A percentile compares a stretch with the other conserved stretches of the same genome.
phyloP scores from a whole-genome alignment of 1,140 invertebrate species.

The Bombus pyrosoma region DNA sequence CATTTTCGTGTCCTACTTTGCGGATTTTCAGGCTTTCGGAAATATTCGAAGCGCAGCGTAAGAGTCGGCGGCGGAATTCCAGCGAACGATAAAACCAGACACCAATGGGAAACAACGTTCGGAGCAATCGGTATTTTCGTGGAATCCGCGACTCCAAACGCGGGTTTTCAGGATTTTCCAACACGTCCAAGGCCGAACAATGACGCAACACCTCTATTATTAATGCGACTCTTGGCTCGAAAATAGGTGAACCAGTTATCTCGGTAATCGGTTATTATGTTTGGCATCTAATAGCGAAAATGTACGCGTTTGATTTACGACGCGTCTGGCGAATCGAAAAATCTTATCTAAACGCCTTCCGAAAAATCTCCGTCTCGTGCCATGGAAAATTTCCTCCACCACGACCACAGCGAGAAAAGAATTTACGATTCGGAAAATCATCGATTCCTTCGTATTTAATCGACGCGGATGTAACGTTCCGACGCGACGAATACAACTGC shows the following conservation, averaged over 20 bases:
- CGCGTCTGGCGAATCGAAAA: slow-evolving; percentile 4
- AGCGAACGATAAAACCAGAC: background rate
- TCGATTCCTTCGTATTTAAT: background rate
- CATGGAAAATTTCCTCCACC: background rate
- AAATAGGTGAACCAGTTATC: slow-evolving; percentile 79
- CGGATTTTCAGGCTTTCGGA: background rate
- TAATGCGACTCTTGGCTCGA: slow-evolving; percentile 80
- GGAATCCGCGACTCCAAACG: slow-evolving; percentile 50
- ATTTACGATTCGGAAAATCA: background rate
- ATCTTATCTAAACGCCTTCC: background rate
- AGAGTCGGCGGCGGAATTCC: no score
- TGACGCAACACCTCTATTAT: slow-evolving; percentile 80
- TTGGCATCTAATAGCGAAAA: slow-evolving; percentile 75
- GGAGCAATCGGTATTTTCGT: slow-evolving; percentile 18
- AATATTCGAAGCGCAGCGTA: no score
- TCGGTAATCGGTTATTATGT: slow-evolving; percentile 81
- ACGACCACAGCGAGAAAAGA: background rate
- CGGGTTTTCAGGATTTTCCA: slow-evolving; percentile 59
- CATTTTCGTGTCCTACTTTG: background rate
- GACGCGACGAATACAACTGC: background rate
- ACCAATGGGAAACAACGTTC: background rate
- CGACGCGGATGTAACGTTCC: background rate
- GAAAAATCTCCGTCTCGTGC: background rate
- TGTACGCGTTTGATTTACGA: slow-evolving; percentile 53
- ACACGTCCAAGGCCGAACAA: slow-evolving; percentile 70